Evolutionary conservation across 2,113 vertebrate species (phyloP).

Genomic region (Oncorhynchus gorbuscha): DNA sequence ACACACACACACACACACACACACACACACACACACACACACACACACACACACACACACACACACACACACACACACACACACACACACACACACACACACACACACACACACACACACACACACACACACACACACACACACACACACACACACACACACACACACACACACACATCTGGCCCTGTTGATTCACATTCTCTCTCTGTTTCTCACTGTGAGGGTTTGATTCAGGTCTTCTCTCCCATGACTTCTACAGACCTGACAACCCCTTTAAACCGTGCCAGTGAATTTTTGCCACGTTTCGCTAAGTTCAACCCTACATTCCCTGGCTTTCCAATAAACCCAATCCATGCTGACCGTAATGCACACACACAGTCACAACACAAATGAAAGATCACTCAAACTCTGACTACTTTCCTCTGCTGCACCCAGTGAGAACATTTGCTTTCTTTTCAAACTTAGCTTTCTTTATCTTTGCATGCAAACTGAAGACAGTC

Average conservation of each 20-base stretch:
- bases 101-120: neutral
- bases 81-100: neutral
- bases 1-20: neutral
- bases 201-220: neutral
- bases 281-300: neutral
- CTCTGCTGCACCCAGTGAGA: neutral
- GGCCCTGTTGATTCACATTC: neutral
- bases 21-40: too few species aligned
- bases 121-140: conserved; percentile 7
- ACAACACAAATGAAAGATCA: neutral
- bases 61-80: neutral
- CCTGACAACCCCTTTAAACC: neutral
- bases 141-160: neutral
- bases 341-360: neutral
- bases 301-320: neutral
- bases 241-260: neutral
- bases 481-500: neutral
- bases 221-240: neutral
- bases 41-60: neutral
- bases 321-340: neutral
- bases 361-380: neutral
- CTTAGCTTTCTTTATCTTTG: neutral
- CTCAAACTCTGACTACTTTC: neutral
- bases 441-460: neutral
- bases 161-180: neutral